Base-by-base conservation (phyloP, 2,797 vertebrate genomes). In the Molossus alvarezi region DNA sequence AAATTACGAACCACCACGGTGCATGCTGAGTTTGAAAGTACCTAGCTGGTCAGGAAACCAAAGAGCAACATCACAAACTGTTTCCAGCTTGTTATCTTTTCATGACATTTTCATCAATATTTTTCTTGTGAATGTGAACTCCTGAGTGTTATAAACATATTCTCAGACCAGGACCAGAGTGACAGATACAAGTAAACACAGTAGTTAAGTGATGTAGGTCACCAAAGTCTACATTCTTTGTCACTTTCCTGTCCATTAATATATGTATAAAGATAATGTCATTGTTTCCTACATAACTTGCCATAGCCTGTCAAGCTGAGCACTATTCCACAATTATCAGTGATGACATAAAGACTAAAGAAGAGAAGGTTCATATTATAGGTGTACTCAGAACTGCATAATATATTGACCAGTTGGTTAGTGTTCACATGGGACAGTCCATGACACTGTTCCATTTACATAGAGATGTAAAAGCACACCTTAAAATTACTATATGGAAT, bases 31-130 rank as follows among this genome's bases (percentile, higher is more conserved):
- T 53, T 62, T 81, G 72, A 65, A 72, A 84, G 29, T 18, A 60
- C 45, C 64, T 87, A 48, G 53, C 57, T 87, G 20, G 23, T 48
- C 29, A 75, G 62, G 17, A 94, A 90, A 69, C 20, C 41, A 82
- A 89, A 41, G 27, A 64, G 15, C 41, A 93, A 62, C 62, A 92
- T 65, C 55, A 87, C 12, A 71, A 91, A 48, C 53, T 23, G 20
- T 75, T 79, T 75, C 60, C 58, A 77, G 58, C 27, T 84, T 75
- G 29, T 72, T 83, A 73, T 67, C n/a, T 72, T 71, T 90, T 93
- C 13, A 55, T 48, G 55, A 91, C 37, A 75, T 79, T 82, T 85
- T 80, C 9, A 77, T 82, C 12, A 58, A 11, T 9, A 27, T 82
- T 75, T 27, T 37, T 85, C 72, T 58, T 88, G 64, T 51, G 13